A percentile compares a stretch with the other conserved stretches of the same genome.
phyloP scores from a whole-genome alignment of 1,140 invertebrate genomes.

The Pseudobourletiella spinata region DNA sequence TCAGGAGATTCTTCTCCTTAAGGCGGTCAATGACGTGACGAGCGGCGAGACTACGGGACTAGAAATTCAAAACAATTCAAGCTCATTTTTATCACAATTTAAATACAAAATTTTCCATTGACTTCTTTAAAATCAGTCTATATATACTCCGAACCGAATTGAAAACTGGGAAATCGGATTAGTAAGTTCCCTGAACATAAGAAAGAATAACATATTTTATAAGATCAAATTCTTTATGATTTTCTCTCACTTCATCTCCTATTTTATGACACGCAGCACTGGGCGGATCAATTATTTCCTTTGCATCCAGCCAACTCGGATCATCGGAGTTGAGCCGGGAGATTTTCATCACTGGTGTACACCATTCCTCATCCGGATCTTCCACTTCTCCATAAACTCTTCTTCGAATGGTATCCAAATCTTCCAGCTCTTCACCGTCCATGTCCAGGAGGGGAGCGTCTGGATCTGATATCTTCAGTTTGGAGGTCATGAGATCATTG shows the following conservation, averaged over 20 bases:
- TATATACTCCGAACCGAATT: background rate
- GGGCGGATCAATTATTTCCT: constrained; percentile 31
- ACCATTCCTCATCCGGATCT: constrained; percentile 32
- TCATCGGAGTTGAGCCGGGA: constrained; percentile 20
- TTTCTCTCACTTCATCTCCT: constrained; percentile 34
- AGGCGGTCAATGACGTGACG: constrained; percentile 33
- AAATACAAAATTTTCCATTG: background rate
- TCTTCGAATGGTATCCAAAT: too few species aligned
- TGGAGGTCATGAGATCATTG: too few species aligned
- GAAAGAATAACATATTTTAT: background rate
- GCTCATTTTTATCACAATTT: background rate
- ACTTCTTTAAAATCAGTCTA: background rate
- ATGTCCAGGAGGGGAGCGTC: too few species aligned
- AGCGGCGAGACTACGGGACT: constrained; percentile 31
- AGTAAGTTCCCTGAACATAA: background rate
- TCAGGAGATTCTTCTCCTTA: constrained; percentile 27
- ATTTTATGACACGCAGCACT: constrained; percentile 29
- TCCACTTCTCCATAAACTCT: too few species aligned
- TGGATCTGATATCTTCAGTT: too few species aligned
- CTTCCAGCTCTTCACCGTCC: too few species aligned
- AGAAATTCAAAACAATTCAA: constrained; percentile 1
- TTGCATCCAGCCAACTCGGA: constrained; percentile 31
- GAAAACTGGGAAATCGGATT: background rate
- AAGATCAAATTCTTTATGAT: too few species aligned
- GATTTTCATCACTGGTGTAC: constrained; percentile 31